Evolutionary conservation across 2,113 vertebrate genomes (phyloP).

Genomic region (Leuciscus idus): DNA sequence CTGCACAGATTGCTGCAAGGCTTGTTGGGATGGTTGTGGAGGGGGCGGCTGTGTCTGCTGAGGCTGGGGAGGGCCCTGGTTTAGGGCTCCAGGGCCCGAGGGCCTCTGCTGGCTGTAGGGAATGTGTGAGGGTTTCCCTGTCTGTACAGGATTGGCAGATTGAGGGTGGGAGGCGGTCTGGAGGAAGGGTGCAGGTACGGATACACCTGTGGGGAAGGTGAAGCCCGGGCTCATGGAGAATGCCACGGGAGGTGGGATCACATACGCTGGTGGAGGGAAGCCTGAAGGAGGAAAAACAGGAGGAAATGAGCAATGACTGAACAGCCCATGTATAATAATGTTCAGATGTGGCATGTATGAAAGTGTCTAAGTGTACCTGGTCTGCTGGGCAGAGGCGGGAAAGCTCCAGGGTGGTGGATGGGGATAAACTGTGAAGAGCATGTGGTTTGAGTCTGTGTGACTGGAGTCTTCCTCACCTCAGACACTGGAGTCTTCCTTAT

Average conservation of each 20-base stretch:
- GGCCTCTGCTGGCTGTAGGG: conserved; percentile 99
- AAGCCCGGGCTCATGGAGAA: conserved; percentile 96
- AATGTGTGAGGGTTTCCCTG: conserved; percentile 96
- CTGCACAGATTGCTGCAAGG: conserved; percentile 81
- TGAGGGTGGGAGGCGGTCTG: conserved; percentile 87
- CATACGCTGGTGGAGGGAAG: conserved; percentile 92
- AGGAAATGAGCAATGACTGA: neutral
- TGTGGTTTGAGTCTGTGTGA: conserved; percentile 84
- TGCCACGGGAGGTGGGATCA: conserved; percentile 94
- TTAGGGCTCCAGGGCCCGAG: conserved; percentile 88
- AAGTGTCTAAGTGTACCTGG: conserved; percentile 76
- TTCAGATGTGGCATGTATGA: neutral
- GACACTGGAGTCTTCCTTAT: conserved; percentile 94
- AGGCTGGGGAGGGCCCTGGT: conserved; percentile 83
- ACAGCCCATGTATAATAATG: neutral
- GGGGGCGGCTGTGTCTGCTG: conserved; percentile 80
- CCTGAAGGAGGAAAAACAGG: conserved; percentile 73
- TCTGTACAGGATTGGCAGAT: conserved; percentile 85
- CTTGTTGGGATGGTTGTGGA: conserved; percentile 83
- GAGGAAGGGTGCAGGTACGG: conserved; percentile 90
- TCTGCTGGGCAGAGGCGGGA: conserved; percentile 93
- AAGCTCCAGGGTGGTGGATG: conserved; percentile 95
- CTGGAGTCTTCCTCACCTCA: conserved; percentile 92
- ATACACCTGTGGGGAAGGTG: conserved; percentile 91
- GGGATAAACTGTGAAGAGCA: conserved; percentile 96